These are phyloP conservation scores for Nymphalis polychloros DNA, from an alignment of 2,888 invertebrate genomes.

Conservation along the genomic window DNA sequence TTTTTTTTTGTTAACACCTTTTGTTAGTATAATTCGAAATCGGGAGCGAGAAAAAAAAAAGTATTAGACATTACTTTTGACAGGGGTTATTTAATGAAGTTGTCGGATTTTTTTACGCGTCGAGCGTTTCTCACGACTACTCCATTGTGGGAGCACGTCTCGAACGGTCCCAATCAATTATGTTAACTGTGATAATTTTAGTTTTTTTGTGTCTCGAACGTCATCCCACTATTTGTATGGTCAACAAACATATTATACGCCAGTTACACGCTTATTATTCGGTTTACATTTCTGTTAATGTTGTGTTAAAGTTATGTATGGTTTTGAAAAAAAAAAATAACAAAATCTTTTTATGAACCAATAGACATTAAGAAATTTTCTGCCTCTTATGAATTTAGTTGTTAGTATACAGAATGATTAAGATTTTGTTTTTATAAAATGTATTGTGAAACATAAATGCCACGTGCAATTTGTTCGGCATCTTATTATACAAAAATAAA, in stretches of 20 bases:
- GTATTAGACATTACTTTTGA: slow-evolving; percentile 79
- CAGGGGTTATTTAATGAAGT: slow-evolving; percentile 81
- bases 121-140: slow-evolving; percentile 67
- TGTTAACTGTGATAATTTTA: slow-evolving; percentile 78
- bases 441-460: too few relatives aligned
- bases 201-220: slow-evolving; percentile 45
- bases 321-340: neutral
- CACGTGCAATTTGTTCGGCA: too few relatives aligned
- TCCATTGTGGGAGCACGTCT: slow-evolving; percentile 74
- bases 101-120: slow-evolving; percentile 62
- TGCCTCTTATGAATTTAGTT: neutral
- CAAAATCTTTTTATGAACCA: neutral
- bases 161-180: slow-evolving; percentile 77
- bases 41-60: slow-evolving; percentile 74
- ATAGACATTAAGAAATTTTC: neutral
- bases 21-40: slow-evolving; percentile 80
- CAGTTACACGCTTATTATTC: slow-evolving; percentile 68
- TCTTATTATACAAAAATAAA: too few relatives aligned
- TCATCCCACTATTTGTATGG: slow-evolving; percentile 53
- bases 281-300: slow-evolving; percentile 40
- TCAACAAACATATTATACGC: slow-evolving; percentile 73
- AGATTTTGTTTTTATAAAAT: neutral
- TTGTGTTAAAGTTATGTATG: slow-evolving; percentile 33
- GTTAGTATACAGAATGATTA: too few relatives aligned
- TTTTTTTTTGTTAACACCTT: slow-evolving; percentile 81